A percentile compares a stretch with the other conserved stretches of the same genome.
Conservation (phyloP, 2,888 invertebrate genomes). For the Phoronis australis region DNA sequence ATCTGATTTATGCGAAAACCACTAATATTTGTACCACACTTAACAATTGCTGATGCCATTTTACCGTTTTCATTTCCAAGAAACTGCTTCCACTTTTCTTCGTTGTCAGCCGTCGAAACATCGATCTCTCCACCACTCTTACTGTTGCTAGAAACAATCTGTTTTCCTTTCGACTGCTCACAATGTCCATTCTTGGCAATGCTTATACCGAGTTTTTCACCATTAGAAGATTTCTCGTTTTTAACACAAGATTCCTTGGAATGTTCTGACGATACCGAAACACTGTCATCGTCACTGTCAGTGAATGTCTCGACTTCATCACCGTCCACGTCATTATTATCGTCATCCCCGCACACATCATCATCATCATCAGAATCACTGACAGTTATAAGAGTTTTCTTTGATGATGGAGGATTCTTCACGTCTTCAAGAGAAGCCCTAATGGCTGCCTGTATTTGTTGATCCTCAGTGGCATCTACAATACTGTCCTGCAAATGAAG, state of each 20-base stretch:
- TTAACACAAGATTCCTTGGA: neutral
- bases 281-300: conserved; percentile 38
- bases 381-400: neutral
- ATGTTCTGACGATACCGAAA: neutral
- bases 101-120: neutral
- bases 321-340: conserved; percentile 14
- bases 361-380: neutral
- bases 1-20: too few species aligned
- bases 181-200: neutral
- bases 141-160: neutral
- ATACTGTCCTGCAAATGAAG: conserved; percentile 29
- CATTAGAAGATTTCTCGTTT: neutral
- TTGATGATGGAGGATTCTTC: neutral
- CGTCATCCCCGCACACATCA: neutral
- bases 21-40: too few species aligned
- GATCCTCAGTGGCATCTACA: conserved; percentile 54
- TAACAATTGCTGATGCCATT: neutral
- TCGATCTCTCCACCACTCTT: neutral
- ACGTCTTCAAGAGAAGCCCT: conserved; percentile 50
- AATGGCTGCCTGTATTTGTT: conserved; percentile 55
- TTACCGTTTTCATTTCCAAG: conserved; percentile 12
- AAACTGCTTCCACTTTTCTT: conserved; percentile 6
- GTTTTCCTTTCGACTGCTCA: neutral
- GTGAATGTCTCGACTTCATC: conserved; percentile 52
- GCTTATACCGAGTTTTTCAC: neutral